Evolutionary conservation across 1,140 invertebrate genomes (phyloP).

Genomic region (Phthorimaea operculella): DNA sequence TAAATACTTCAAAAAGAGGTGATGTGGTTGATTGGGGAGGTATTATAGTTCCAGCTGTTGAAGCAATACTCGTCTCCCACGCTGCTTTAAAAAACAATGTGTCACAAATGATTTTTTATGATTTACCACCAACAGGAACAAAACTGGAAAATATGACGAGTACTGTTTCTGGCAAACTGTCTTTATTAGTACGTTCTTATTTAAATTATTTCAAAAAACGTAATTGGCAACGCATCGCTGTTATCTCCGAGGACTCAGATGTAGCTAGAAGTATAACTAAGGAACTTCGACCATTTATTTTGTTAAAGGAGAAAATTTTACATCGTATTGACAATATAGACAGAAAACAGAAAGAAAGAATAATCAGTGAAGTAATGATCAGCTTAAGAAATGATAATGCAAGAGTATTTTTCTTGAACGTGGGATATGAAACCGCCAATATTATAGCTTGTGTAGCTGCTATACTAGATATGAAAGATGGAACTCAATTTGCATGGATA

Average conservation of each 20-base stretch:
- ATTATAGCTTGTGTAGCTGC: too few species aligned
- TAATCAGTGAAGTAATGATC: neutral
- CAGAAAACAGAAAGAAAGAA: too few species aligned
- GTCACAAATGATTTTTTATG: neutral
- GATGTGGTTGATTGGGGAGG: too few species aligned
- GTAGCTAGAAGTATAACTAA: neutral
- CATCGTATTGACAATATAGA: neutral
- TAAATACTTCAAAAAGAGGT: too few species aligned
- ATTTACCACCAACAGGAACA: neutral
- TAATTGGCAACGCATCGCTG: neutral
- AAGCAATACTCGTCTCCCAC: too few species aligned
- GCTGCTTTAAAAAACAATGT: neutral
- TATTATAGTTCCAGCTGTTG: too few species aligned
- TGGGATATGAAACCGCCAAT: neutral
- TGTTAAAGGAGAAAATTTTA: neutral
- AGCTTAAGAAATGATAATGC: neutral
- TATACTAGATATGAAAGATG: too few species aligned
- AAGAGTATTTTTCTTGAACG: neutral
- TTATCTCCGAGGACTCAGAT: neutral
- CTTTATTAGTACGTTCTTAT: neutral
- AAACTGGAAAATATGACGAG: neutral
- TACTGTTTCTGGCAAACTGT: neutral
- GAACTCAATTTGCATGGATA: too few species aligned
- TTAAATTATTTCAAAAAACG: neutral
- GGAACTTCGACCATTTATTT: neutral